These are phyloP conservation scores for Micromussa lordhowensis DNA, from an alignment of 92 coral and sea anemone species.

Conservation along the genomic window DNA sequence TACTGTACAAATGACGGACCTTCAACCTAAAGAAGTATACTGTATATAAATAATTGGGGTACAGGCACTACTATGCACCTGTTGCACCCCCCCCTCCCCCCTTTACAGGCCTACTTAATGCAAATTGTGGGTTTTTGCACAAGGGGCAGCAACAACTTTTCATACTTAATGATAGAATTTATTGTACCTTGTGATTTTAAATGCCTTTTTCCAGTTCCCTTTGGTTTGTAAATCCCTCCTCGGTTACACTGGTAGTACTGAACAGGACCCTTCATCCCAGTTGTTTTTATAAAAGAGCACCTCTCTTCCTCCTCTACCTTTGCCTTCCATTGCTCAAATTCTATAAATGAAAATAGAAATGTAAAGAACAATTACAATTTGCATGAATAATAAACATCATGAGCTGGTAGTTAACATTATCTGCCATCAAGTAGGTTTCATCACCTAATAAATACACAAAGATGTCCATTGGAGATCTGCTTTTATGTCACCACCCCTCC, in stretches of 20 bases:
- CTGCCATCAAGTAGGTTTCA: slow-evolving; percentile 22
- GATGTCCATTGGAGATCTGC: slow-evolving; percentile 32
- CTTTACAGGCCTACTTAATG: slow-evolving; percentile 3
- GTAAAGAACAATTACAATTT: slow-evolving; percentile 8
- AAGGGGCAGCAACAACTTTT: slow-evolving; percentile 5
- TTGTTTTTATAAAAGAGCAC: slow-evolving; percentile 60
- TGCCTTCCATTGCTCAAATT: slow-evolving; percentile 64
- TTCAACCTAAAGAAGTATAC: slow-evolving; percentile 30
- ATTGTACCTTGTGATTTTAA: no score
- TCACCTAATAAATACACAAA: slow-evolving; percentile 23
- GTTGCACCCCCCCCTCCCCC: slow-evolving; percentile 11
- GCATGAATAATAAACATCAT: neutral
- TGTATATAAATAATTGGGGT: slow-evolving; percentile 29
- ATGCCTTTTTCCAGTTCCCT: slow-evolving; percentile 49
- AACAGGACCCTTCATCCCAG: slow-evolving; percentile 48
- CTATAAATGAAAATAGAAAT: slow-evolving; percentile 32
- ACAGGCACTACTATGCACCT: slow-evolving; percentile 23
- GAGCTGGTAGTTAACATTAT: neutral
- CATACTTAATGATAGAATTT: slow-evolving; percentile 10
- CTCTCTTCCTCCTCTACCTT: slow-evolving; percentile 45
- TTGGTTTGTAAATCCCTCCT: slow-evolving; percentile 38
- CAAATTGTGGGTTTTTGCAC: slow-evolving; percentile 8
- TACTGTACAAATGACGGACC: slow-evolving; percentile 33
- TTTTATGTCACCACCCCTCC: slow-evolving; percentile 39
- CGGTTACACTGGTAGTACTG: slow-evolving; percentile 64